These are phyloP conservation scores for Scomber japonicus DNA, from an alignment of 2,113 vertebrate genomes.

Conservation along the genomic window DNA sequence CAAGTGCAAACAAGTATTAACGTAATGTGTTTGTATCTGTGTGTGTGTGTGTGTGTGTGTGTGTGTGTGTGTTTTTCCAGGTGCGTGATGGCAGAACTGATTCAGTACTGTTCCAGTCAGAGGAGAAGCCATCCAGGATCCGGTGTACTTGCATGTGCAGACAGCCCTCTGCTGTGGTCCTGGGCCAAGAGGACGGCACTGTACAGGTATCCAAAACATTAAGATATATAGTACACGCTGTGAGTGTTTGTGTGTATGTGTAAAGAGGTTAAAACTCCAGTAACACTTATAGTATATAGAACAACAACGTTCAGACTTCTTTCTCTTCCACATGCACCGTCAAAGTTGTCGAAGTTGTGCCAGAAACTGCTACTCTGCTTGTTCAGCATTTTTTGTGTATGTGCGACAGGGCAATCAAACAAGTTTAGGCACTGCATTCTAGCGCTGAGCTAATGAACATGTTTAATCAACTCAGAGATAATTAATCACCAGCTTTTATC, in stretches of 20 bases:
- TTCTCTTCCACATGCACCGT: too few relatives aligned
- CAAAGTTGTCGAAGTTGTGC: too few relatives aligned
- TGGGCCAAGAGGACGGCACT: constrained; percentile 88
- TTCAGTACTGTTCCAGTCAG: constrained; percentile 85
- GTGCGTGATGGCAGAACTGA: constrained; percentile 88
- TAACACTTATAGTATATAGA: too few relatives aligned
- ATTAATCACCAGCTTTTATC: too few relatives aligned
- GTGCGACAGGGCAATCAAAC: background rate
- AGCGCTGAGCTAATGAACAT: too few relatives aligned
- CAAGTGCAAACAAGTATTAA: background rate
- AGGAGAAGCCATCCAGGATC: constrained; percentile 84
- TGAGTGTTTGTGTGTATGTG: background rate
- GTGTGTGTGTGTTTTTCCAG: constrained; percentile 73
- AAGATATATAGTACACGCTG: background rate
- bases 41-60: constrained; percentile 2
- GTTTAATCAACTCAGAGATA: too few relatives aligned
- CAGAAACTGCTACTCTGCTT: too few relatives aligned
- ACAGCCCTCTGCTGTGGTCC: constrained; percentile 80
- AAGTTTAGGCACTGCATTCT: background rate
- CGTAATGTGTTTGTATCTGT: background rate
- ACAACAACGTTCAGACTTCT: too few relatives aligned
- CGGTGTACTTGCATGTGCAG: constrained; percentile 89
- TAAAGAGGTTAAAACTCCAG: background rate
- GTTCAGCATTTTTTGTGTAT: background rate
- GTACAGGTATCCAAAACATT: constrained; percentile 86